Percentiles rank a stretch among this genome's conserved stretches.
These are phyloP conservation scores for Chiridota heheva DNA, from an alignment of 35 echinoderm and acorn worm genomes.

Conservation along the genomic window DNA sequence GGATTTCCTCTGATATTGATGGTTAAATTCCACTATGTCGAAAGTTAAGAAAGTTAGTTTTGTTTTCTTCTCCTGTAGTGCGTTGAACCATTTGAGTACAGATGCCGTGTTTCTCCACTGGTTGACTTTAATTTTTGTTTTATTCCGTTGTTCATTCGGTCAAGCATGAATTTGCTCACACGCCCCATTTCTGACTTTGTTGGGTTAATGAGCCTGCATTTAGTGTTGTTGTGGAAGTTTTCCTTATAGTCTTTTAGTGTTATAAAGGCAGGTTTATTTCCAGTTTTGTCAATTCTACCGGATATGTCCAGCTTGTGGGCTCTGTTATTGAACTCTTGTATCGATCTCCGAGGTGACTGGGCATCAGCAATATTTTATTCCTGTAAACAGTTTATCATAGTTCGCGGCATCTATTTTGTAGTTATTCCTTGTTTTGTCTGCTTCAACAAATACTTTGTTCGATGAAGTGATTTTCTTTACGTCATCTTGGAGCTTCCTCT, in stretches of 20 bases:
- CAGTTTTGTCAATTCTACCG: background rate
- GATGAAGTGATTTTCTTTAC: background rate
- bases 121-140: too few relatives aligned
- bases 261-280: background rate
- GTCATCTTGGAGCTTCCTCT: conserved; percentile 1
- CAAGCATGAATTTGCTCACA: background rate
- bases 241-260: conserved; percentile 5
- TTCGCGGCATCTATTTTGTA: conserved; percentile 6
- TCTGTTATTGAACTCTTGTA: too few relatives aligned
- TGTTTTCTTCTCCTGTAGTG: too few relatives aligned
- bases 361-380: too few relatives aligned
- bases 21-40: too few relatives aligned
- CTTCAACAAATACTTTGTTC: conserved; percentile 6
- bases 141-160: too few relatives aligned
- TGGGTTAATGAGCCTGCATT: conserved; percentile 23
- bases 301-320: too few relatives aligned
- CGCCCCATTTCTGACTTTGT: background rate
- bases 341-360: too few relatives aligned
- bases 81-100: too few relatives aligned
- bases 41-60: too few relatives aligned
- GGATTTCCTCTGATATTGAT: too few relatives aligned
- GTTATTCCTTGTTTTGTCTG: conserved; percentile 15
- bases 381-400: conserved; percentile 1
- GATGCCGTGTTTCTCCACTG: too few relatives aligned
- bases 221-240: background rate